Evolutionary conservation across 2,797 vertebrate species (phyloP), one percentile per base, ranked within the genome.

Genomic region (Schizothorax lantsangensis): DNA sequence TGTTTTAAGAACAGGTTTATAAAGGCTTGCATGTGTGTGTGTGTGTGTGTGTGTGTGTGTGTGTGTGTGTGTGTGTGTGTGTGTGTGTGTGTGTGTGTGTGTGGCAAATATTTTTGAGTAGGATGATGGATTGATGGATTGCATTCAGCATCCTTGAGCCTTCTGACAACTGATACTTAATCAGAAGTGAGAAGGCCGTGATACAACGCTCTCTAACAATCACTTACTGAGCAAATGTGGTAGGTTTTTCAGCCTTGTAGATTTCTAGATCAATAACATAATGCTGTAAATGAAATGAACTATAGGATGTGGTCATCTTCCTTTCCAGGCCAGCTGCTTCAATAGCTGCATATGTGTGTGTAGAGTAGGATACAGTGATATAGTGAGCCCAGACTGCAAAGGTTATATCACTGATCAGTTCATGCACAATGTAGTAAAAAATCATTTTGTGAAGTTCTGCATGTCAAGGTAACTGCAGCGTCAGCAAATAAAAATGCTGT

Each of bases 1-100:
- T 88, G 87, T 88, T 92, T 91, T 80, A 86, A 86, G 82, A 88
- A 87, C 54, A 83, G 45, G 59, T 75, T 49, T 83, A 49, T 36
- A 68, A 81, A 69, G 12, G 17, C 40, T 45, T 47, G 40, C 17
- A 4, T 14, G 6, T 45, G 30, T 86, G 69, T 80, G 45, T 81
- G 78, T 80, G 62, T 84, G 69, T 86, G 57, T 52, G 45, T 72
- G 49, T 72, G 57, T 52, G 64, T 72, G 68, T 47, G 45, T 64
- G 68, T 59, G 19, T 66, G 43, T 47, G 72, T 12, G 5, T 52
- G 38, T 85, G 69, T 12, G 10, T 52, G 38, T 85, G 69, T 80
- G 45, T 81, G 78, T 80, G 62, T 82, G 69, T 86, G 54, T 54
- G 45, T 72, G 38, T 47, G 47, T 64, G 68, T 59, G 19, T 66